Evolutionary conservation across 1,140 invertebrate genomes (phyloP).

Genomic region (Tetraneura akinire): DNA sequence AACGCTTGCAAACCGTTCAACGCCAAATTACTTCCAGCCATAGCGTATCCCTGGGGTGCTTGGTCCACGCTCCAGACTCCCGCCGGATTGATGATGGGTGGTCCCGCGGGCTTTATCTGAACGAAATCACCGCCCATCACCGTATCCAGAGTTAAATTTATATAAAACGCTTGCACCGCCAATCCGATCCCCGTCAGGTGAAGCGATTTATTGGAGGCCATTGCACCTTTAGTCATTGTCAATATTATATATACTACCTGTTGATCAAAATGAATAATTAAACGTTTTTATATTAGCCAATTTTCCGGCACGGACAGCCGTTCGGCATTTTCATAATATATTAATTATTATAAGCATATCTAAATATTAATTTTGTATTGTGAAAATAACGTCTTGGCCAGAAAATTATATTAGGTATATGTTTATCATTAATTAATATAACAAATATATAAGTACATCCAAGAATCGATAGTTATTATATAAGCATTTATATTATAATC

Average conservation of each 20-base stretch:
- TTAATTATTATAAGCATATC: too few relatives aligned
- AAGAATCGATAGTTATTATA: too few relatives aligned
- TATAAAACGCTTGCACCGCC: slow-evolving; percentile 54
- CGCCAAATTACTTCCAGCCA: slow-evolving; percentile 48
- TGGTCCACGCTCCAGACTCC: slow-evolving; percentile 53
- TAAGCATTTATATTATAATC: too few relatives aligned
- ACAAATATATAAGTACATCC: too few relatives aligned
- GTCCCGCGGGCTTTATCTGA: slow-evolving; percentile 52
- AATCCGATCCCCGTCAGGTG: slow-evolving; percentile 54
- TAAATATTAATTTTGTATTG: too few relatives aligned
- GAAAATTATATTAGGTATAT: too few relatives aligned
- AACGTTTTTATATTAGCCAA: too few relatives aligned
- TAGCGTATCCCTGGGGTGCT: slow-evolving; percentile 26
- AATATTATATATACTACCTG: too few relatives aligned
- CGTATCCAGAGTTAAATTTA: slow-evolving; percentile 53
- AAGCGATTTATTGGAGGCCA: slow-evolving; percentile 52
- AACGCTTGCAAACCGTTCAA: slow-evolving; percentile 50
- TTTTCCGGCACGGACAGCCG: too few relatives aligned
- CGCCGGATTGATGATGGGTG: slow-evolving; percentile 52
- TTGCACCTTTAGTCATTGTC: slow-evolving; percentile 50
- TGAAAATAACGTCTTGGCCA: too few relatives aligned
- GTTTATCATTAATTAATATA: too few relatives aligned
- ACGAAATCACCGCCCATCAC: slow-evolving; percentile 53
- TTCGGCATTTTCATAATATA: too few relatives aligned
- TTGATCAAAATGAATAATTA: slow-evolving; percentile 6